Base-by-base conservation (phyloP, 1,140 invertebrate species). In the Apis dorsata region DNA sequence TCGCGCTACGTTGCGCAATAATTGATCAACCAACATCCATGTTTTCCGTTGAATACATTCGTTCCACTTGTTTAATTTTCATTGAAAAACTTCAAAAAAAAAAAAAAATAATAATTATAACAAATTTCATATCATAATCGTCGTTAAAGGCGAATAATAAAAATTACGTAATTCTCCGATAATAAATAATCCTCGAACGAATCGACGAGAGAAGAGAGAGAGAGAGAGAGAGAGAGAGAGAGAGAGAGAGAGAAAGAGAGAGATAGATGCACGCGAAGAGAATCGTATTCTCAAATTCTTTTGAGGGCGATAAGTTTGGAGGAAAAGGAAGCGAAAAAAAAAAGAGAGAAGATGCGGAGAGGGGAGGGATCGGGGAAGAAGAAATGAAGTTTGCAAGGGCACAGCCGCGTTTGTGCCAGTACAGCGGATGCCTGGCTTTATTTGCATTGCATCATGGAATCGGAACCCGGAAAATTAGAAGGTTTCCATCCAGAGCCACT, bases 391-490 rank as follows among this genome's bases (percentile, higher is more conserved):
- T 75, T 74, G 34, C 62, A 17, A 34, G 19, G 17, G 12, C 49
- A 44, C n/a, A 9, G 34, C 60, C 74, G 74, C 63, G 74, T 76
- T 75, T 66, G n/a, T 49, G 24, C 57, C 44, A 28, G 28, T 62
- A 62, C 44, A 69, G 44, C 53, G 84, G 68, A 68, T 59, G 69
- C 53, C 60, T 84, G 44, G 24, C 34, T 73, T 80, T 92, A 91
- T 93, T 92, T 92, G 85, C 90, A 88, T 89, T 89, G 79, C 88
- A 88, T 91, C 88, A 86, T 82, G 81, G 74, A 90, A 86, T 86
- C 87, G 86, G 83, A 91, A 82, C 90, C 88, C 86, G 91, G 81
- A 92, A 90, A 93, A 93, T 93, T 92, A 91, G 89, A 92, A 87
- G 88, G 87, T 90, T 91, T 91, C 88, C 87, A 86, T 87, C 81